These are phyloP conservation scores for Actinemys pallida DNA, from an alignment of 2,113 vertebrate genomes.

Conservation along the genomic window DNA sequence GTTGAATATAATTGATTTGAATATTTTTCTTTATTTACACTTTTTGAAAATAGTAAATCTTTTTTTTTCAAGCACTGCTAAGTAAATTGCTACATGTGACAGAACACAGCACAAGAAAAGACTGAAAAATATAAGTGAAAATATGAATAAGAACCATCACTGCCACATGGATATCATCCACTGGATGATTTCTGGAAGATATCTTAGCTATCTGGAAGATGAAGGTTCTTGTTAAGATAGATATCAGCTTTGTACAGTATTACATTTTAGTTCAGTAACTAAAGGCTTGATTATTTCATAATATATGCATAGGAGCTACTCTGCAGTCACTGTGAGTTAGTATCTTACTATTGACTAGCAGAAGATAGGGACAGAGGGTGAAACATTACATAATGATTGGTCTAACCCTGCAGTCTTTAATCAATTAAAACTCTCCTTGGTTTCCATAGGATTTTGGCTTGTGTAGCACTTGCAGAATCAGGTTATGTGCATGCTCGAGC, in stretches of 20 bases:
- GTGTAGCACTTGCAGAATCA: not conserved
- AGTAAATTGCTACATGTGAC: not conserved
- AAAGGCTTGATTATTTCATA: not conserved
- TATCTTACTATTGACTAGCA: not conserved
- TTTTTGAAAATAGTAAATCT: not conserved
- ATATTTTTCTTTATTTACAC: not conserved
- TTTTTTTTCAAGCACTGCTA: not conserved
- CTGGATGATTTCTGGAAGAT: not conserved
- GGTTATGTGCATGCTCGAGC: not conserved
- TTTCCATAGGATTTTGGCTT: not conserved
- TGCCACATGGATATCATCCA: not conserved
- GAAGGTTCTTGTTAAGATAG: not conserved
- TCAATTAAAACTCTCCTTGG: not conserved
- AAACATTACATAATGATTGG: not conserved
- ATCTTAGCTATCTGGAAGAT: not conserved
- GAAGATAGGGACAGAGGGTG: not conserved
- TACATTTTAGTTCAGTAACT: not conserved
- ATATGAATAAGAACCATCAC: not conserved
- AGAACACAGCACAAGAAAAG: not conserved
- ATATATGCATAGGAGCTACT: not conserved
- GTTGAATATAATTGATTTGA: not conserved
- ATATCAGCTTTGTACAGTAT: not conserved
- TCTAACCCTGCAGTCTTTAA: not conserved
- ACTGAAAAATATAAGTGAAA: not conserved
- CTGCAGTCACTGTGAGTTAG: not conserved